Percentiles rank a stretch among this genome's conserved stretches.
These are phyloP conservation scores for Balanococcus diminutus DNA, from an alignment of 2,888 invertebrate species.

Conservation along the genomic window DNA sequence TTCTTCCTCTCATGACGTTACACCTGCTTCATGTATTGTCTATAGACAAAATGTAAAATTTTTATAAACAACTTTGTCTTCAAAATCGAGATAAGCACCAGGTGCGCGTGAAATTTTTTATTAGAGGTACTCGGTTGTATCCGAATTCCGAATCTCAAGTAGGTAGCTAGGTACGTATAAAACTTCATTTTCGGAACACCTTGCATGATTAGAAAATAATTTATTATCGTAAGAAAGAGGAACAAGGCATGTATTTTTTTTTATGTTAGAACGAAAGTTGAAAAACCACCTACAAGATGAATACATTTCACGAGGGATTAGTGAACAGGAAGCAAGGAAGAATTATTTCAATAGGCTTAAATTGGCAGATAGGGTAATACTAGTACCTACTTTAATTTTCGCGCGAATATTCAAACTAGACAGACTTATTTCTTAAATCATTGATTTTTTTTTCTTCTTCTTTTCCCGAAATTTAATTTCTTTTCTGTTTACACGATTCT, in stretches of 20 bases:
- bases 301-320: background rate
- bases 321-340: background rate
- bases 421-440: background rate
- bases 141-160: too few relatives aligned
- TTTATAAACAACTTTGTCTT: too few relatives aligned
- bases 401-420: background rate
- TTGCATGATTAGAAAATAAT: background rate
- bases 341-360: background rate
- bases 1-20: too few relatives aligned
- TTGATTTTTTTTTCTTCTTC: background rate
- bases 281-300: background rate
- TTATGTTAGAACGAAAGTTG: background rate
- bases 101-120: too few relatives aligned
- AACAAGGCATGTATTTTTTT: background rate
- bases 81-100: too few relatives aligned
- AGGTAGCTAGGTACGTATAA: background rate
- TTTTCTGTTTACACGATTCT: background rate
- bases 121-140: too few relatives aligned
- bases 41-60: too few relatives aligned
- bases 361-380: background rate
- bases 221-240: background rate
- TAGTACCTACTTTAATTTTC: background rate
- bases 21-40: too few relatives aligned
- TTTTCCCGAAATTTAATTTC: background rate
- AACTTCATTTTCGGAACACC: background rate